Percentiles rank a stretch among this genome's conserved stretches.
phyloP scores from a whole-genome alignment of 2,113 vertebrate genomes.

The Echinops telfairi region DNA sequence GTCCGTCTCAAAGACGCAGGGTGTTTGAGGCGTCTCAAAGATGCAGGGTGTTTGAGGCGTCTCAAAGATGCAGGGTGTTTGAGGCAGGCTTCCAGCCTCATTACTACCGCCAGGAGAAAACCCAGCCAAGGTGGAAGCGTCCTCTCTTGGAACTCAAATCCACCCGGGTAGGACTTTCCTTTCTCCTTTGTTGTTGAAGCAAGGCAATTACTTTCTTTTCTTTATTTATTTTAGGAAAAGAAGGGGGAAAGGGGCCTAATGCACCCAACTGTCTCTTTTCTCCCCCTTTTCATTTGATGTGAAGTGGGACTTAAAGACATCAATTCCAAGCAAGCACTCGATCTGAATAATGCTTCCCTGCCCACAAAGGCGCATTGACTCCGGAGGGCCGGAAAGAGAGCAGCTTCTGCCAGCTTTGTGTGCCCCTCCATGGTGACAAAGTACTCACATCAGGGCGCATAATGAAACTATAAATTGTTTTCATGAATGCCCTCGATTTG shows the following conservation, averaged over 20 bases:
- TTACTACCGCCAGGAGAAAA: conserved; percentile 85
- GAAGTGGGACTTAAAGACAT: conserved; percentile 87
- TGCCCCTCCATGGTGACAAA: conserved; percentile 84
- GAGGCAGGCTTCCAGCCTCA: conserved; percentile 86
- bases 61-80: conserved; percentile 84
- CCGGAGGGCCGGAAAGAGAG: conserved; percentile 78
- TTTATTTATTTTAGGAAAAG: background rate
- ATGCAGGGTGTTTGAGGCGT: conserved; percentile 82
- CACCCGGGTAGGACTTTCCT: conserved; percentile 81
- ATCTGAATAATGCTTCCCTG: conserved; percentile 82
- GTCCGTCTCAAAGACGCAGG: conserved; percentile 84
- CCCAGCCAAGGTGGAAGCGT: conserved; percentile 86
- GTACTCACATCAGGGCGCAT: conserved; percentile 85
- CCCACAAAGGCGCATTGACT: conserved; percentile 82
- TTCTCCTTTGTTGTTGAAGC: conserved; percentile 82
- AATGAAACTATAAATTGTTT: conserved; percentile 91
- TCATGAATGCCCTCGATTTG: conserved; percentile 86
- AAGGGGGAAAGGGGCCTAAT: conserved; percentile 75
- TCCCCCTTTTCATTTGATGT: conserved; percentile 82
- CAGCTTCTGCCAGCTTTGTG: conserved; percentile 82
- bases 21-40: conserved; percentile 83
- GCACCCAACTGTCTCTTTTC: conserved; percentile 67
- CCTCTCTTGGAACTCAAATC: conserved; percentile 84
- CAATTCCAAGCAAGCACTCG: conserved; percentile 79
- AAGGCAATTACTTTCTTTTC: conserved; percentile 81